Conservation (phyloP, 2,888 invertebrate genomes). For the Microdon myrmicae region DNA sequence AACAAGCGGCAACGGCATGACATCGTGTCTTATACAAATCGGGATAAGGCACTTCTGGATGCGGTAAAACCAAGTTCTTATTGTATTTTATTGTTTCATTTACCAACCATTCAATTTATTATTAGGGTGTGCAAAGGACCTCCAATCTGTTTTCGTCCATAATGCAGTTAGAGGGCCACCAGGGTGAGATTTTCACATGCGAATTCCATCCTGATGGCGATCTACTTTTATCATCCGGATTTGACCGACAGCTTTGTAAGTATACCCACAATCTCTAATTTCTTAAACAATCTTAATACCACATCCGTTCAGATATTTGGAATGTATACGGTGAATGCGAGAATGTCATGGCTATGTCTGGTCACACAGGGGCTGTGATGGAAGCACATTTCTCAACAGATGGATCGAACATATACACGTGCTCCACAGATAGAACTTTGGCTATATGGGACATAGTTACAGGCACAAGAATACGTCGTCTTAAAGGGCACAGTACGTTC, state of each 20-base stretch:
- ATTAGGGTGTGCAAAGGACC: slow-evolving; percentile 78
- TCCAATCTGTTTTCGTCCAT: slow-evolving; percentile 92
- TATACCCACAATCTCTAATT: slow-evolving; percentile 4
- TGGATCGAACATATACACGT: slow-evolving; percentile 86
- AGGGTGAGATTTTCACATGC: slow-evolving; percentile 92
- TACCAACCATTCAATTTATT: neutral
- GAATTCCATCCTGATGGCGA: slow-evolving; percentile 98
- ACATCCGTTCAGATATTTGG: slow-evolving; percentile 81
- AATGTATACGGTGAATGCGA: slow-evolving; percentile 98
- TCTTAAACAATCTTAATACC: neutral
- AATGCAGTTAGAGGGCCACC: slow-evolving; percentile 95
- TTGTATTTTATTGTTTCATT: neutral
- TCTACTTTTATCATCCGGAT: slow-evolving; percentile 92
- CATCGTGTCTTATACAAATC: slow-evolving; percentile 74
- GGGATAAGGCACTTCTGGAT: slow-evolving; percentile 81
- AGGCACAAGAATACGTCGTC: slow-evolving; percentile 86
- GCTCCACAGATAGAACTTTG: slow-evolving; percentile 93
- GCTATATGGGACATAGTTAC: slow-evolving; percentile 96
- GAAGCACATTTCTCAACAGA: slow-evolving; percentile 90
- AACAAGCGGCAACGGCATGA: slow-evolving; percentile 79
- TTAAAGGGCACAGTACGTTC: slow-evolving; percentile 84
- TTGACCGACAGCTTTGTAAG: slow-evolving; percentile 95
- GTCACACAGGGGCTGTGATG: slow-evolving; percentile 95
- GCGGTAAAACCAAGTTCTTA: slow-evolving; percentile 72
- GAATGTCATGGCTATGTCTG: slow-evolving; percentile 91